Evolutionary conservation across 2,113 vertebrate genomes (phyloP), one percentile per base, ranked within the genome.

Genomic region (Nannobrachium achirus): DNA sequence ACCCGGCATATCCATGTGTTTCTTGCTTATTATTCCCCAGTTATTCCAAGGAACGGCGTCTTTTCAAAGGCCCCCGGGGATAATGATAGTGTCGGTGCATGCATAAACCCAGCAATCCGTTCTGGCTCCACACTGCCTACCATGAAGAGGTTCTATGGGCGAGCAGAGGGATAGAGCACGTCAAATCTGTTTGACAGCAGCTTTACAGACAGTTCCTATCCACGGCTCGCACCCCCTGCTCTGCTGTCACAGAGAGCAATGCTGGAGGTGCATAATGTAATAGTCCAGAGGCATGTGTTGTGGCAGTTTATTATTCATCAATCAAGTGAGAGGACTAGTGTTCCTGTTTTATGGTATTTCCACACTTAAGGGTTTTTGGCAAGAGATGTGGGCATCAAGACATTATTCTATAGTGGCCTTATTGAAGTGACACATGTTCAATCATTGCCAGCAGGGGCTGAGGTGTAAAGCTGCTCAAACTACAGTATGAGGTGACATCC

Each of bases 21-120:
- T 5, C 25, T 33, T 33, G 6, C 25, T 33, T 33, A 33, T 33
- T 33, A 75, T 74, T 85, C 78, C 80, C 73, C 71, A 80, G 78
- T 79, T 82, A 80, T 82, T 82, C 69, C 63, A 55, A 64, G 73
- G 71, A 68, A 71, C 19, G 8, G 65, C 38, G 38, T 73, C 61
- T 79, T 68, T 63, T 52, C 25, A 33, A 81, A 72, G 66, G 73
- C 53, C 76, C 56, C 39, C 0, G 1, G 67, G 73, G 81, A 88
- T 83, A 82, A 86, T 82, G 85, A 88, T 79, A 83, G 75, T 71
- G 82, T 83, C 75, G 59, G 76, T 50, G 59, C 79, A 59, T 74
- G 62, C 62, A 53, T 80, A 83, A 88, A 86, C 62, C 76, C 75
- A 84, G 86, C 77, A 86, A 86, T 85, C 50, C 49, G 78, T 83